Evolutionary conservation across 2,888 invertebrate genomes (phyloP).

Genomic region (Scaptomyza tumidula): DNA sequence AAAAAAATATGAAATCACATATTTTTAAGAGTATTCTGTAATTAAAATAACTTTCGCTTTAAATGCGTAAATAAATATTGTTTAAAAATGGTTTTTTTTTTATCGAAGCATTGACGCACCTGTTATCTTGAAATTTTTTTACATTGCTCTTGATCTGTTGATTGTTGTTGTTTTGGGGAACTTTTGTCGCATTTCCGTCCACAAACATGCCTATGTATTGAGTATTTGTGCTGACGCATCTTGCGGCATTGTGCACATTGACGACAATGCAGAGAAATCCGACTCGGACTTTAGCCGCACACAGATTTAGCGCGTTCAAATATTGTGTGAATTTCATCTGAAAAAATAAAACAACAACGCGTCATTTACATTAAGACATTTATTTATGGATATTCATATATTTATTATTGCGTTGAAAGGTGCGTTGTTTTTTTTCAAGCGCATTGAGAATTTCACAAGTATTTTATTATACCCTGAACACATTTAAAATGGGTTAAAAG

Average conservation of each 20-base stretch:
- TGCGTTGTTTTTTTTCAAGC: constrained; percentile 33
- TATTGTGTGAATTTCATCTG: constrained; percentile 46
- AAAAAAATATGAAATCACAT: too few relatives aligned
- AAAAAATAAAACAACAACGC: constrained; percentile 18
- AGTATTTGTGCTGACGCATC: constrained; percentile 60
- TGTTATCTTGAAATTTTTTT: constrained; percentile 36
- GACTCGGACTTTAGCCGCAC: constrained; percentile 6
- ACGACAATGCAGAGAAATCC: constrained; percentile 57
- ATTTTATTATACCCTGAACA: too few relatives aligned
- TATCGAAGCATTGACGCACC: constrained; percentile 41
- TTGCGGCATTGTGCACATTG: constrained; percentile 24
- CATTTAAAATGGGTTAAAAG: too few relatives aligned
- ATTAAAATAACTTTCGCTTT: too few relatives aligned
- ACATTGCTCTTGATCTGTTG: constrained; percentile 11
- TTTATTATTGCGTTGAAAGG: constrained; percentile 14
- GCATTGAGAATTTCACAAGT: constrained; percentile 47
- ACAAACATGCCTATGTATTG: constrained; percentile 10
- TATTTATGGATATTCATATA: constrained; percentile 7
- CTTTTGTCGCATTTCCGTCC: constrained; percentile 52
- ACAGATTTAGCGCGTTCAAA: constrained; percentile 46
- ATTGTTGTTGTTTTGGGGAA: constrained; percentile 23
- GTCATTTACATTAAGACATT: constrained; percentile 21
- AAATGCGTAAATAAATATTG: constrained; percentile 1
- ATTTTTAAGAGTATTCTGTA: too few relatives aligned
- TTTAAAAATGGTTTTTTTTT: constrained; percentile 7